Evolutionary conservation across 23 tunicate genomes (phyloP).

Genomic region (Trididemnum miniatum): DNA sequence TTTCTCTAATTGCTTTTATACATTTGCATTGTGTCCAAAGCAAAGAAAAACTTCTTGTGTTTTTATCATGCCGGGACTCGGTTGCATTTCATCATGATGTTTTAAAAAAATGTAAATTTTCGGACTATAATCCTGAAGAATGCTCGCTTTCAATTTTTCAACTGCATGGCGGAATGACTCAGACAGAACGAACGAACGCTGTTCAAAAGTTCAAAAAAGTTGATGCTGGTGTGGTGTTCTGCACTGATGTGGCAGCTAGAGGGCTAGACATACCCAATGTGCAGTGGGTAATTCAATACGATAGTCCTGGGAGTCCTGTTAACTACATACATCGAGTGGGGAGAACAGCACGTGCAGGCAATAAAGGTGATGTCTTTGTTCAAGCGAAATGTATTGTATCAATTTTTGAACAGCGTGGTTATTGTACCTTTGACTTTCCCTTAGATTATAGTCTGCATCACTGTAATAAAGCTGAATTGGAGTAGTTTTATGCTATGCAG

Average conservation of each 20-base stretch:
- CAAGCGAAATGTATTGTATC: too few species aligned
- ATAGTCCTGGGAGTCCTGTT: conserved; percentile 87
- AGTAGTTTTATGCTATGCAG: too few species aligned
- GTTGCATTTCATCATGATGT: conserved; percentile 74
- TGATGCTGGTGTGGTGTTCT: conserved; percentile 49
- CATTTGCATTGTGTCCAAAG: conserved; percentile 17
- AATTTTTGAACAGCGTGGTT: too few species aligned
- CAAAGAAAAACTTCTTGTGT: conserved; percentile 63
- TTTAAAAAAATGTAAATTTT: conserved; percentile 18
- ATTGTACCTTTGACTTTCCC: too few species aligned
- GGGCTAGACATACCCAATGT: conserved; percentile 95
- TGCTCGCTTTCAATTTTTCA: conserved; percentile 9
- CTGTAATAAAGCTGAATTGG: too few species aligned
- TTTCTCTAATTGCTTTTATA: conserved; percentile 65
- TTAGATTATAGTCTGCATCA: too few species aligned
- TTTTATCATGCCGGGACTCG: conserved; percentile 89
- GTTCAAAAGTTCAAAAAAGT: conserved; percentile 37
- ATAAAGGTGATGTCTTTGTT: too few species aligned
- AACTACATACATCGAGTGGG: conserved; percentile 97
- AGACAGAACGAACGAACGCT: conserved; percentile 54
- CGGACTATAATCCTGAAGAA: background rate
- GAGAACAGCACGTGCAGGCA: conserved; percentile 95
- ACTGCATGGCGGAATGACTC: conserved; percentile 96
- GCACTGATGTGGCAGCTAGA: conserved; percentile 98
- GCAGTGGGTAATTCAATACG: conserved; percentile 89